Base-by-base conservation (phyloP, 2,888 invertebrate species). In the Yponomeuta sedellus region DNA sequence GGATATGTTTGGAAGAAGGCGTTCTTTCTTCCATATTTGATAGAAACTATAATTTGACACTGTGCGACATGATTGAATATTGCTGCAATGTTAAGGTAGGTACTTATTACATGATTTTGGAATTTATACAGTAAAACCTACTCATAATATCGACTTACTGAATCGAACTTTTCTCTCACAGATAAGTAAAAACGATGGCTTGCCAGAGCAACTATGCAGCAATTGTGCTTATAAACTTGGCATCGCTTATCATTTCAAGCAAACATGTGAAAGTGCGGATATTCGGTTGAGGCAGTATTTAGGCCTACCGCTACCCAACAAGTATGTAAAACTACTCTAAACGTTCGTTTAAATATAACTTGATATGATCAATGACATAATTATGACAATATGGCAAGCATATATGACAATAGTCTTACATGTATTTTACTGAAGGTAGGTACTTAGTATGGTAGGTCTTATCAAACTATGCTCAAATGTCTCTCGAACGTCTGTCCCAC, bases 201-300 rank as follows among this genome's bases (percentile, higher is more conserved):
- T 94, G 56, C 93, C 93, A 0, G 90, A 93, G 40, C 92, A 92
- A 67, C 92, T 94, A 72, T 94, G 93, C 70, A 93, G 93, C 69
- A 93, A 93, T 71, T 94, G 93, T 72, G 88, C 93, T 10, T 93
- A 93, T 69, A 92, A 93, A 65, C 73, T 94, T 28, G 93, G 93
- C 6, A 91, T 93, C 39, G 93, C 93, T 0, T 93, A 93, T 74
- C 93, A 93, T 72, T 93, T 93, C 69, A 93, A 93, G 72, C 93
- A 93, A 71, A 92, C 93, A 25, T 93, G 92, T 74, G 93, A 93
- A 75, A 93, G 92, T 72, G 92, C 93, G 1, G 93, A 94, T 72
- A 77, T 92, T 66, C 82, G 93, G 61, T 73, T 93, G 61, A 81
- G 93, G 61, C 93, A 93, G 71, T 92, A 93, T 77, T 80, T 93